A percentile compares a stretch with the other conserved stretches of the same genome.
Conservation (phyloP, 2,797 vertebrate species). For the Enteromius mattozi region DNA sequence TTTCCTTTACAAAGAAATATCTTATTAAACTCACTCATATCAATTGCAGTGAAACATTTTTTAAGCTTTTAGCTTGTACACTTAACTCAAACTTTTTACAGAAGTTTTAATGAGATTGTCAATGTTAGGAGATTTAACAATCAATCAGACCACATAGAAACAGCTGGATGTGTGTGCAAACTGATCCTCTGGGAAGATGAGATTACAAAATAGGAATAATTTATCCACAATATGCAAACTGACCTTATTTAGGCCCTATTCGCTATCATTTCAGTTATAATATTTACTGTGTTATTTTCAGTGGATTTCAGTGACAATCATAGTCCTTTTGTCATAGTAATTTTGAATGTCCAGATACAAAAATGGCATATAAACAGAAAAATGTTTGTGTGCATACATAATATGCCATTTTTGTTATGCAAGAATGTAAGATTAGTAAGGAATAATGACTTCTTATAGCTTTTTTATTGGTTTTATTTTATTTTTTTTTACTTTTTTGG, state of each 20-base stretch:
- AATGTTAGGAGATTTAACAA: constrained; percentile 15
- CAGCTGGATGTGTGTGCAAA: constrained; percentile 23
- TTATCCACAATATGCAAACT: not conserved
- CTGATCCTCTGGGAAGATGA: constrained; percentile 16
- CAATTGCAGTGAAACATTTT: not conserved
- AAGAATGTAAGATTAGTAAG: not conserved
- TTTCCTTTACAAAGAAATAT: constrained; percentile 29
- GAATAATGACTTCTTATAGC: not conserved
- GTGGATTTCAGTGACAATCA: no score
- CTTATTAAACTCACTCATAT: not conserved
- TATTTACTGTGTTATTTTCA: not conserved
- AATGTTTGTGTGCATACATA: not conserved
- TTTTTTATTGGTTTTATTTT: not conserved
- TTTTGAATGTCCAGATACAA: not conserved
- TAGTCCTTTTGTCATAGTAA: not conserved
- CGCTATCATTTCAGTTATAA: not conserved
- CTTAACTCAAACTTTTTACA: constrained; percentile 3
- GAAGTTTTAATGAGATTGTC: constrained; percentile 19
- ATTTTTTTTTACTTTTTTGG: not conserved
- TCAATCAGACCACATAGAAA: constrained; percentile 26
- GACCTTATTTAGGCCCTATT: not conserved
- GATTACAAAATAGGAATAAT: not conserved
- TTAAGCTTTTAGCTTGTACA: not conserved
- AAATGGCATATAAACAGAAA: not conserved
- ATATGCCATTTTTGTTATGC: not conserved